Conservation (phyloP, 2,113 vertebrate genomes). For the Hystrix brachyura region DNA sequence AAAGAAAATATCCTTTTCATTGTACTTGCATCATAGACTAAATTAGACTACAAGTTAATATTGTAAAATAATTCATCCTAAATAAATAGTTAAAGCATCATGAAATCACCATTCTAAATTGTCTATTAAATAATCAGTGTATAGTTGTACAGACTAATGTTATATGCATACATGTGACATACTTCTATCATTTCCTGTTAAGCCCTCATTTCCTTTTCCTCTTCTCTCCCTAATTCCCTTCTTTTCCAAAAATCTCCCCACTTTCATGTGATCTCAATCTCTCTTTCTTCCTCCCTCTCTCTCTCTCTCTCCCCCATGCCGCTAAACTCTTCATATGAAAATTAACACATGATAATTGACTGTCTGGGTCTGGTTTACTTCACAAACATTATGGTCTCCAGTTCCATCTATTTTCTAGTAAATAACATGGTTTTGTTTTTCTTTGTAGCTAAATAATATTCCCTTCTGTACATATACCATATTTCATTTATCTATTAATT, state of each 20-base stretch:
- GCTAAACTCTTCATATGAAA: neutral
- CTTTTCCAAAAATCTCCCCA: neutral
- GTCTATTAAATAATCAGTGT: neutral
- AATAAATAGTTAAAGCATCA: neutral
- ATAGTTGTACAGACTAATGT: neutral
- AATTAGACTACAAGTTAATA: neutral
- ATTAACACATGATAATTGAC: neutral
- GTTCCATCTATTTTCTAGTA: neutral
- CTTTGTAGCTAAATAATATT: neutral
- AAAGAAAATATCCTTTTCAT: neutral
- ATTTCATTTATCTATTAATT: neutral
- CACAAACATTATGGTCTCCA: neutral
- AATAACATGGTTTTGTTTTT: neutral
- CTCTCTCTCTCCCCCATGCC: neutral
- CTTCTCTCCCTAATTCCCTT: neutral
- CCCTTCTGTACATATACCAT: neutral
- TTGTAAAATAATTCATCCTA: conserved; percentile 37
- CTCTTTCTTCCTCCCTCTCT: neutral
- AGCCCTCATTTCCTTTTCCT: neutral
- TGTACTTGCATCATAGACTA: neutral
- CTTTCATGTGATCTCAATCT: neutral
- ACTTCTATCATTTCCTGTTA: neutral
- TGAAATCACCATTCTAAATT: neutral
- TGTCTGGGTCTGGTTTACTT: neutral
- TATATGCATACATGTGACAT: too few species aligned